A percentile compares a stretch with the other conserved stretches of the same genome.
Conservation (phyloP, 2,797 vertebrate genomes). For the Lates japonicus region DNA sequence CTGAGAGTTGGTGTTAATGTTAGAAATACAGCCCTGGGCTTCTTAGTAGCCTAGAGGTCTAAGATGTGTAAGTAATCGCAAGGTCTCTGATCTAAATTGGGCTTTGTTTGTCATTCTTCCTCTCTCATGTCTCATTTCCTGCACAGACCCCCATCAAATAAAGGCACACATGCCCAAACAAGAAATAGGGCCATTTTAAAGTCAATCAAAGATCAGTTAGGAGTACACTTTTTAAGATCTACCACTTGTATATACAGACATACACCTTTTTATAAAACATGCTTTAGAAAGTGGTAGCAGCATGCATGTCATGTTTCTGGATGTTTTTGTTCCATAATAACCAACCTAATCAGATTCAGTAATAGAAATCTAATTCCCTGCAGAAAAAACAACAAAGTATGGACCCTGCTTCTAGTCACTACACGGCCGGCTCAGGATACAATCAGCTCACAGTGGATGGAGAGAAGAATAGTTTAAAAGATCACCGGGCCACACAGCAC, state of each 20-base stretch:
- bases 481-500: slow-evolving; percentile 24
- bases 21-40: not conserved
- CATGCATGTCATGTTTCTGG: not conserved
- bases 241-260: not conserved
- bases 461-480: not conserved
- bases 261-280: not conserved
- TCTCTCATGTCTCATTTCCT: slow-evolving; percentile 46
- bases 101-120: slow-evolving; percentile 29
- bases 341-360: not conserved
- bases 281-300: not conserved
- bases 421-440: not conserved
- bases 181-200: not conserved
- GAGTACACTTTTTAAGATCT: slow-evolving; percentile 1
- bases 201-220: not conserved
- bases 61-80: not conserved
- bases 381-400: not conserved
- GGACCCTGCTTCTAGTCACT: not conserved
- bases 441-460: slow-evolving; percentile 22
- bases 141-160: slow-evolving; percentile 16
- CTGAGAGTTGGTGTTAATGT: not conserved
- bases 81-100: slow-evolving; percentile 26
- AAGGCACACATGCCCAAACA: not conserved
- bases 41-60: not conserved
- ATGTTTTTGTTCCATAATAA: not conserved
- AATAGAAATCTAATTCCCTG: not conserved